Base-by-base conservation (phyloP, 2,797 vertebrate genomes). In the Sebastes umbrosus region DNA sequence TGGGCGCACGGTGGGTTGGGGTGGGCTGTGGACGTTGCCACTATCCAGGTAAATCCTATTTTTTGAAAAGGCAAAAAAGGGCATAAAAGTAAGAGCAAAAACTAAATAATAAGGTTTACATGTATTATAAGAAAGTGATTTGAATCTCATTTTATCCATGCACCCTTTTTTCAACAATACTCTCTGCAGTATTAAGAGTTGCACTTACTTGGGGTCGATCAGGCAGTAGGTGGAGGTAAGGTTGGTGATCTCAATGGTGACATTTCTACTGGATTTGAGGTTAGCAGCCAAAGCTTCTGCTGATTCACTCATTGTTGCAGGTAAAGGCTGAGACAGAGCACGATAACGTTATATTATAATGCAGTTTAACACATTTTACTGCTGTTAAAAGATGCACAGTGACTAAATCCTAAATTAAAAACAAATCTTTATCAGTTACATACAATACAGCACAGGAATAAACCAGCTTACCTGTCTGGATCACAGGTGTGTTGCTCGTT, bases 241-340 rank as follows among this genome's bases (percentile, higher is more conserved):
- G 90, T 95, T 95, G 50, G 59, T 82, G 81, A 95, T 82, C 91
- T 95, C 94, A 2, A 95, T 91, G 83, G 91, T 94, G 63, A 94
- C 46, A 43, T 94, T 95, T 22, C 93, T 93, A 0, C 94, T 39
- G 87, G 88, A 92, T 4, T 0, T 79, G 2, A 77, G 5, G 54
- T 43, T 88, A 1, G 88, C 92, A 0, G 93, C 75, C 59, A 92
- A 2, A 16, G 84, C 36, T 10, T 95, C 94, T 25, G 94, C 92
- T 58, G 89, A 58, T 63, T 95, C 93, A 32, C 67, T 32, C 93
- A 93, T 94, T 91, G 79, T 3, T 8, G 24, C 13, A 72, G 3
- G 16, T 43, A 7, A 54, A 50, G 32, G 39, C 83, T 89, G 75
- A 1, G 8, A n/a, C 27, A 58, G 64, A 77, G 12, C 24, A 52